A percentile compares a stretch with the other conserved stretches of the same genome.
Evolutionary conservation across 2,797 vertebrate genomes (phyloP).

Genomic region (Enteromius unitaeniatus): DNA sequence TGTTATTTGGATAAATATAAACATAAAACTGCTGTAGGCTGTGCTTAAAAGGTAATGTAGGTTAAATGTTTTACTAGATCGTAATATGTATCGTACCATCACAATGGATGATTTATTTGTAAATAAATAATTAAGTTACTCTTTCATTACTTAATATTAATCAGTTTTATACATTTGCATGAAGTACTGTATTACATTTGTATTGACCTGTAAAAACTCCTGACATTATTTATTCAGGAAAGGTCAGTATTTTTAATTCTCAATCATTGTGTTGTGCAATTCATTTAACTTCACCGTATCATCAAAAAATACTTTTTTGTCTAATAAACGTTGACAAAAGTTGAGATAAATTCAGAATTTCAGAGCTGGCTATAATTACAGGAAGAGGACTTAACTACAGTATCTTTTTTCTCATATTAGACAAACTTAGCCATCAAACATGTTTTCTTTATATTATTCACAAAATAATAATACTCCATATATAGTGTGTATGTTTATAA

Average conservation of each 20-base stretch:
- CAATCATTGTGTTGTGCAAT: not conserved
- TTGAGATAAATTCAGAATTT: not conserved
- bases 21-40: not conserved
- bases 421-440: not conserved
- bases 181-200: not conserved
- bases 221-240: not conserved
- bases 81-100: not conserved
- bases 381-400: not conserved
- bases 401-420: not conserved
- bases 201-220: constrained; percentile 7
- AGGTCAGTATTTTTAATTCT: not conserved
- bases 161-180: not conserved
- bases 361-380: not conserved
- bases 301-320: not conserved
- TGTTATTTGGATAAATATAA: not conserved
- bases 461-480: not conserved
- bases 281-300: not conserved
- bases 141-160: not conserved
- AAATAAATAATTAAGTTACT: not conserved
- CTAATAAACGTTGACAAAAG: not conserved
- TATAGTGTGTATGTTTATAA: not conserved
- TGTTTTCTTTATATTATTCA: not conserved
- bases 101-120: not conserved
- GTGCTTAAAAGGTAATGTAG: not conserved
- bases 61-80: not conserved